These are phyloP conservation scores for Coelopa pilipes DNA, from an alignment of 2,888 invertebrate genomes.

Conservation along the genomic window DNA sequence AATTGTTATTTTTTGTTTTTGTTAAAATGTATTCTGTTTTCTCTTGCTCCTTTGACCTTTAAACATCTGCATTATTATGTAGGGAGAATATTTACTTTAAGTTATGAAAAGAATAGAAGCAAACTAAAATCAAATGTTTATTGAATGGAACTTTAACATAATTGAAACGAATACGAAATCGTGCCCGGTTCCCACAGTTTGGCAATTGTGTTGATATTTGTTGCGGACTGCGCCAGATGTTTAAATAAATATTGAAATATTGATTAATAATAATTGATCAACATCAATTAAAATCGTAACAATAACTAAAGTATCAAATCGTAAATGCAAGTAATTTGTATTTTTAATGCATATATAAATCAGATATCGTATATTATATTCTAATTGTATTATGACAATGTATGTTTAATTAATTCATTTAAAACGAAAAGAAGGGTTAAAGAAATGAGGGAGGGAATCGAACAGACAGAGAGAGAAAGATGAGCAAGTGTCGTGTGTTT, in stretches of 20 bases:
- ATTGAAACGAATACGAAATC: neutral
- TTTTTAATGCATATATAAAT: constrained; percentile 19
- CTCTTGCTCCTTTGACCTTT: neutral
- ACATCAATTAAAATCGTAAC: too few relatives aligned
- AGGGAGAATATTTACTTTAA: constrained; percentile 33
- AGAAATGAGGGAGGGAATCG: neutral
- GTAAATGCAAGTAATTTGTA: neutral
- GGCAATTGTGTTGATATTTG: too few relatives aligned
- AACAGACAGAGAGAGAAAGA: neutral
- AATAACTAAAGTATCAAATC: too few relatives aligned
- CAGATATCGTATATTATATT: constrained; percentile 5
- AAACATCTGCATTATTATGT: constrained; percentile 33
- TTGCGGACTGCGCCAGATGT: too few relatives aligned
- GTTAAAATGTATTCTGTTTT: neutral
- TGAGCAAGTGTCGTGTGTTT: neutral
- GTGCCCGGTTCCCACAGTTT: too few relatives aligned
- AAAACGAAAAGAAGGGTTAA: constrained; percentile 3
- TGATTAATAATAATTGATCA: too few relatives aligned
- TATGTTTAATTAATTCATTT: constrained; percentile 19
- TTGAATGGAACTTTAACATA: neutral
- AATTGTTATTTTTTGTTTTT: neutral
- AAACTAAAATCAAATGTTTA: constrained; percentile 20
- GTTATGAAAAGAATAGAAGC: constrained; percentile 24
- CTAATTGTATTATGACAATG: constrained; percentile 26
- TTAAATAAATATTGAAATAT: too few relatives aligned